phyloP scores from a whole-genome alignment of 1,140 invertebrate species.

The Drosophila insularis region DNA sequence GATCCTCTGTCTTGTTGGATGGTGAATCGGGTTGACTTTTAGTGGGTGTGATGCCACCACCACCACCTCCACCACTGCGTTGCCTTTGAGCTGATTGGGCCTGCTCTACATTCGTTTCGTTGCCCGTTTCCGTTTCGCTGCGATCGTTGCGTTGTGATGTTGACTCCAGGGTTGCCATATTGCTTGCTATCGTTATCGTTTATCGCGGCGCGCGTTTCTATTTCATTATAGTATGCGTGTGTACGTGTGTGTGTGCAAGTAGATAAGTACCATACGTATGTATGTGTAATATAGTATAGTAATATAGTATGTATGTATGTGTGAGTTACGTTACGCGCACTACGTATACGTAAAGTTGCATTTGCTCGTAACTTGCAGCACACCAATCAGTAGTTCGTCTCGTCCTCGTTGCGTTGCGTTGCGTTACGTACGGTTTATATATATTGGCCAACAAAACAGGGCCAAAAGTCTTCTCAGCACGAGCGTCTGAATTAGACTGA shows the following conservation, averaged over 20 bases:
- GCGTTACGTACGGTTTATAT: constrained; percentile 21
- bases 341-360: constrained; percentile 38
- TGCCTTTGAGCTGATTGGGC: constrained; percentile 58
- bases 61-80: constrained; percentile 48
- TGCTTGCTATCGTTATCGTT: constrained; percentile 24
- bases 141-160: constrained; percentile 1
- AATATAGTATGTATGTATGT: constrained; percentile 23
- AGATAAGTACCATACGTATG: constrained; percentile 10
- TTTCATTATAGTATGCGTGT: constrained; percentile 33
- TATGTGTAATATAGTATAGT: constrained; percentile 24
- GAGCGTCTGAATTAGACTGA: constrained; percentile 83
- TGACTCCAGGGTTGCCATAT: constrained; percentile 46
- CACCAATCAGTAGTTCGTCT: constrained; percentile 37
- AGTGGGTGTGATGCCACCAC: neutral
- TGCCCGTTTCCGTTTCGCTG: constrained; percentile 38
- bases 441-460: constrained; percentile 63
- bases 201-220: constrained; percentile 31
- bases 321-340: constrained; percentile 63
- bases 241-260: constrained; percentile 15
- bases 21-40: constrained; percentile 20
- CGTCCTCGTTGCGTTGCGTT: constrained; percentile 19
- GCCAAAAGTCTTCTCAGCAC: constrained; percentile 82
- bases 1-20: constrained; percentile 7
- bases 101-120: constrained; percentile 44
- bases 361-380: neutral